A percentile compares a stretch with the other conserved stretches of the same genome.
These are phyloP conservation scores for Periplaneta americana DNA, from an alignment of 1,140 invertebrate species.

Conservation along the genomic window DNA sequence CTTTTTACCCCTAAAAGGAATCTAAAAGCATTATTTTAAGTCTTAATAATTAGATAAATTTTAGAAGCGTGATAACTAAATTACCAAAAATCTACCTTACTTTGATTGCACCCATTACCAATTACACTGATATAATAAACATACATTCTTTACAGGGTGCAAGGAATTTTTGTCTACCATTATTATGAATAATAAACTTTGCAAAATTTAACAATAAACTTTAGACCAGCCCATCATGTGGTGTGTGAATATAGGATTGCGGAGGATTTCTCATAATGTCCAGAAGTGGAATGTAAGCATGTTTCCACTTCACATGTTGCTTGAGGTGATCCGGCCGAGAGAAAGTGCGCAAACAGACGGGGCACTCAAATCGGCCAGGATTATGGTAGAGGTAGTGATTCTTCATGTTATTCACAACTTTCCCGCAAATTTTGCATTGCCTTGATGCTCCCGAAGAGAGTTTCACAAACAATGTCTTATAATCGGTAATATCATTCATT, in stretches of 20 bases:
- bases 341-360: conserved; percentile 1
- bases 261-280: not conserved
- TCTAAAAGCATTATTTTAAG: not conserved
- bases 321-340: conserved; percentile 9
- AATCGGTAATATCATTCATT: not conserved
- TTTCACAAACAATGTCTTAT: conserved; percentile 15
- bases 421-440: conserved; percentile 9
- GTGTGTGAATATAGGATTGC: not conserved
- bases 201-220: not conserved
- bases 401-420: conserved; percentile 7
- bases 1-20: not conserved
- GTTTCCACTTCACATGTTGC: conserved; percentile 6
- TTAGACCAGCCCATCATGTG: not conserved
- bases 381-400: conserved; percentile 17
- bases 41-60: not conserved
- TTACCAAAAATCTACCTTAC: not conserved
- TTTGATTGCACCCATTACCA: not conserved
- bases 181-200: not conserved
- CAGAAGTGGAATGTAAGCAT: not conserved
- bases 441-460: not conserved
- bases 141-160: not conserved
- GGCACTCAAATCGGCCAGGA: conserved; percentile 1
- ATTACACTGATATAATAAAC: not conserved
- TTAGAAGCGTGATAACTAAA: not conserved
- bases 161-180: not conserved